Evolutionary conservation across 2,888 invertebrate genomes (phyloP), one percentile per base, ranked within the genome.

Genomic region (Adelphocoris suturalis): DNA sequence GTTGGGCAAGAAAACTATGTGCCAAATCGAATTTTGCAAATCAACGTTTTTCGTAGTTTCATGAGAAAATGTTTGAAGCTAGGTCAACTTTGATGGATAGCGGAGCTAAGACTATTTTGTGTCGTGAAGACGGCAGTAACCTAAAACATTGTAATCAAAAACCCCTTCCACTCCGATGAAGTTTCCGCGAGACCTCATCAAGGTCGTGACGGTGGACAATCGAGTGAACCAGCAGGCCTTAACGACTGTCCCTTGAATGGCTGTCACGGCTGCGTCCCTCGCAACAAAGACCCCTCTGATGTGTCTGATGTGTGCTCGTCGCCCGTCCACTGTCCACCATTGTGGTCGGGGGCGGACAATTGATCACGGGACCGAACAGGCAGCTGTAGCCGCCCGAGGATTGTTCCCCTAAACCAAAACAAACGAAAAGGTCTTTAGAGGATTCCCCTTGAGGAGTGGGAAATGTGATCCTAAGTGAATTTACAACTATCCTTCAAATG

Each of bases 291-390:
- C n/a, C 16, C 16, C 61, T 61, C 61, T 61, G 61, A 61, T 61
- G 61, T 61, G 61, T 61, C 61, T 61, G 61, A 61, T 61, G 61
- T 61, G 61, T 19, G 61, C 52, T 52, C 14, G 52, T 16, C 52
- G 16, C 52, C 52, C 52, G 16, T 61, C 61, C 16, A 61, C n/a
- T 61, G 61, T 61, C 61, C n/a, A 3, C 19, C n/a, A 61, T 61
- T 61, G 61, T 61, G 61, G 61, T 61, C 52, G 61, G 19, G 61
- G 16, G 16, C 61, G 61, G 61, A 61, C 61, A 61, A 61, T 61
- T 61, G 61, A 61, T 61, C n/a, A 61, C n/a, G 61, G 16, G 19
- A 61, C 61, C 61, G n/a, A 0, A 3, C 11, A n/a, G 61, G 9
- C 61, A 61, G 61, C 61, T 61, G 61, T 61, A 19, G 61, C 61